Conservation (phyloP, 37 sponge, comb jelly and placozoan genomes). For the Ianthella basta region DNA sequence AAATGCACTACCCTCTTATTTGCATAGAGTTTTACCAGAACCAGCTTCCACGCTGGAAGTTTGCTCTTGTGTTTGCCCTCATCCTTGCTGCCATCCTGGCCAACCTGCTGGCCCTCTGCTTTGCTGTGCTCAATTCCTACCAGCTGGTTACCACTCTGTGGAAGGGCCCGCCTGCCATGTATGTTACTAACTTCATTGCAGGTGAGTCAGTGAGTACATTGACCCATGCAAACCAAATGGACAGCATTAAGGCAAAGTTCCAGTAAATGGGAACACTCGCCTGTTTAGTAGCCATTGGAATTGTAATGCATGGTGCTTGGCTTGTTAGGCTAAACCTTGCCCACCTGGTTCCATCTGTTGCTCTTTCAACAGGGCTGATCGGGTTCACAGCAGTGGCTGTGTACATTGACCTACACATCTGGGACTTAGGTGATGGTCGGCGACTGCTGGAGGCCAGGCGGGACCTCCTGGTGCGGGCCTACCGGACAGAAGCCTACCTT, state of each 20-base stretch:
- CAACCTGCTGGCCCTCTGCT: constrained; percentile 26
- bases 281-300: too few species aligned
- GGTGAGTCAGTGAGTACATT: constrained; percentile 32
- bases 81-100: constrained; percentile 43
- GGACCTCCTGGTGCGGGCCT: constrained; percentile 1
- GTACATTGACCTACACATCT: constrained; percentile 30
- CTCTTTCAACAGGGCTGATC: neutral
- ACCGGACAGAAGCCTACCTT: neutral
- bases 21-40: constrained; percentile 2
- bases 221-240: too few species aligned
- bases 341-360: too few species aligned
- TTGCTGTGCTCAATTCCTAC: constrained; percentile 74
- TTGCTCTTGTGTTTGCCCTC: constrained; percentile 46
- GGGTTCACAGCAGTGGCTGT: constrained; percentile 30
- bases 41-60: constrained; percentile 10
- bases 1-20: neutral
- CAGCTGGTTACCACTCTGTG: constrained; percentile 65
- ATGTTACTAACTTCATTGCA: constrained; percentile 55
- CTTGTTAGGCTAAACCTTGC: too few species aligned
- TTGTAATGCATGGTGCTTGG: too few species aligned
- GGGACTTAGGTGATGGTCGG: constrained; percentile 29
- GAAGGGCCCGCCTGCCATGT: constrained; percentile 74
- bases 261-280: too few species aligned
- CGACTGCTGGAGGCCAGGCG: constrained; percentile 6
- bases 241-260: too few species aligned